These are phyloP conservation scores for Brachionus sp. DNA, from an alignment of 1,140 invertebrate genomes.

Conservation along the genomic window DNA sequence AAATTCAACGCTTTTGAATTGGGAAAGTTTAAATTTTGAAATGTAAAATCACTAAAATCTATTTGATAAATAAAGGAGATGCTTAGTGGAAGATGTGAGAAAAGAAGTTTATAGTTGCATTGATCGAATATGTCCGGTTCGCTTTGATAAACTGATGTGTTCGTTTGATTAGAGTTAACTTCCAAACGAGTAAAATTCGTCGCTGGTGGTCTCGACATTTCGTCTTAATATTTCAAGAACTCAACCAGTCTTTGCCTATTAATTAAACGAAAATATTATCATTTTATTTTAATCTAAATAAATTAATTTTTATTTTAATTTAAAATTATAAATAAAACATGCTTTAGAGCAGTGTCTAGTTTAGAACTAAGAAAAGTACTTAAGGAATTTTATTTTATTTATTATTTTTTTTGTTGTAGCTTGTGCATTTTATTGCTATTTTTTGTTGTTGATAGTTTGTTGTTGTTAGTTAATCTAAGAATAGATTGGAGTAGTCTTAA, in stretches of 20 bases:
- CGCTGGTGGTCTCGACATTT: conserved; percentile 23
- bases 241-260: neutral
- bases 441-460: neutral
- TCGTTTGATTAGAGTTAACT: neutral
- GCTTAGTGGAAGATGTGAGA: conserved; percentile 2
- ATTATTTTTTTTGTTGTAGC: neutral
- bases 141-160: neutral
- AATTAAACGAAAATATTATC: neutral
- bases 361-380: neutral
- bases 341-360: neutral
- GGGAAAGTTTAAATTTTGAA: conserved; percentile 12
- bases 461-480: neutral
- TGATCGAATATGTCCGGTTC: neutral
- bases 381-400: neutral
- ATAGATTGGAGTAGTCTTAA: neutral
- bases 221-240: neutral
- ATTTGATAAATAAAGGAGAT: neutral
- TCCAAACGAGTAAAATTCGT: neutral
- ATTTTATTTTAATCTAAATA: conserved; percentile 40
- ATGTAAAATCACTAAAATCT: neutral
- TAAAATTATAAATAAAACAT: neutral
- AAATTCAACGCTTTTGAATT: neutral
- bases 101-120: conserved; percentile 17
- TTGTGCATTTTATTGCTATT: neutral
- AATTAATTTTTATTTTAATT: conserved; percentile 5